A percentile compares a stretch with the other conserved stretches of the same genome.
Conservation (phyloP, 1,140 invertebrate species). For the Tetramorium parvispinum region DNA sequence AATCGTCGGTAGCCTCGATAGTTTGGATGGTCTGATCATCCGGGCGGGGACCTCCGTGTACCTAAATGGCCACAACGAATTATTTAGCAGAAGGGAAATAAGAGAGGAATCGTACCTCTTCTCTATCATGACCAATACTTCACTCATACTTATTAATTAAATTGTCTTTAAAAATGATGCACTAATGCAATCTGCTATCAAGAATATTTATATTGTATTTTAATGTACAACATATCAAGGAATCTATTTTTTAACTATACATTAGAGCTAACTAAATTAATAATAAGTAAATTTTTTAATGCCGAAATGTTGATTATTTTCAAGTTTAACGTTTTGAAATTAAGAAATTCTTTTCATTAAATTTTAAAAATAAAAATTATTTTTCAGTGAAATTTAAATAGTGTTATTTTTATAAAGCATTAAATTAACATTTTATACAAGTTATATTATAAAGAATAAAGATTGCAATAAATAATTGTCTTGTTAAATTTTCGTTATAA, state of each 20-base stretch:
- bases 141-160: slow-evolving; percentile 16
- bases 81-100: slow-evolving; percentile 69
- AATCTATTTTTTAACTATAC: background rate
- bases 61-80: slow-evolving; percentile 70
- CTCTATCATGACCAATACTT: background rate
- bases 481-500: background rate
- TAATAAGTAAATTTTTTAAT: background rate
- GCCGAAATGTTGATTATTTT: background rate
- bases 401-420: background rate
- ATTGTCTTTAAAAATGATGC: no score
- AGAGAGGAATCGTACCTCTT: slow-evolving; percentile 33
- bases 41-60: slow-evolving; percentile 30
- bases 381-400: background rate
- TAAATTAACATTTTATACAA: background rate
- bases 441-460: background rate
- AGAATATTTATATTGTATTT: background rate
- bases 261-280: background rate
- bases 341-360: background rate
- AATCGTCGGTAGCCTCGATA: slow-evolving; percentile 78
- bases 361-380: background rate
- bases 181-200: background rate
- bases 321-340: background rate
- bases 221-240: background rate
- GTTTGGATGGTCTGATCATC: slow-evolving; percentile 73
- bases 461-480: background rate